These are phyloP conservation scores for Streptopelia turtur DNA, from an alignment of 2,797 vertebrate genomes.

Conservation along the genomic window DNA sequence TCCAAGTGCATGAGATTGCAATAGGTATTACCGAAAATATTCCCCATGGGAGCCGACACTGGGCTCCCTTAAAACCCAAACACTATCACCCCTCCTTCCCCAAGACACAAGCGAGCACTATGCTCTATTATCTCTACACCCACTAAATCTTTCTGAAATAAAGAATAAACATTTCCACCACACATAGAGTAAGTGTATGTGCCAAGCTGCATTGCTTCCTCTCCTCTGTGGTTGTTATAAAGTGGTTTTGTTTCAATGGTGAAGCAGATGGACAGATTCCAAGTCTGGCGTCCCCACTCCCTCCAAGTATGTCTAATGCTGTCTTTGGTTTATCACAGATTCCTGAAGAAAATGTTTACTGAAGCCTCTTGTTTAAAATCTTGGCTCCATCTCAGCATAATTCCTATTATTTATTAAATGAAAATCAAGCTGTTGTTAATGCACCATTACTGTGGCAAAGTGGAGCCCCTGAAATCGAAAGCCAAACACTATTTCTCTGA, in stretches of 20 bases:
- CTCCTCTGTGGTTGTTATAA: conserved; percentile 57
- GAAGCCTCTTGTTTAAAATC: conserved; percentile 67
- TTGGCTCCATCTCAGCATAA: neutral
- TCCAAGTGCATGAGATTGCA: conserved; percentile 52
- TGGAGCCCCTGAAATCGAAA: neutral
- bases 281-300: conserved; percentile 39
- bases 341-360: conserved; percentile 62
- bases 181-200: conserved; percentile 58
- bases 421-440: conserved; percentile 51
- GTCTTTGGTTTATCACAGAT: conserved; percentile 62
- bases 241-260: conserved; percentile 67
- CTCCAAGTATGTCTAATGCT: neutral
- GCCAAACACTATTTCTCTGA: neutral
- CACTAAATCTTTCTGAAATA: conserved; percentile 73
- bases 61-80: conserved; percentile 60
- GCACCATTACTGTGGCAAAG: conserved; percentile 19
- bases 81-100: conserved; percentile 57
- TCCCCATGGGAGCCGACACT: conserved; percentile 39
- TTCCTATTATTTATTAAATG: conserved; percentile 65
- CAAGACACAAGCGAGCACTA: conserved; percentile 42
- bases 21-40: conserved; percentile 60
- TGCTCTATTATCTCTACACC: conserved; percentile 70
- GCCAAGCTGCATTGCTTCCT: conserved; percentile 64
- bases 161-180: conserved; percentile 73
- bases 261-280: conserved; percentile 60